Evolutionary conservation across 2,113 vertebrate species (phyloP).

Genomic region (Acrocephalus arundinaceus): DNA sequence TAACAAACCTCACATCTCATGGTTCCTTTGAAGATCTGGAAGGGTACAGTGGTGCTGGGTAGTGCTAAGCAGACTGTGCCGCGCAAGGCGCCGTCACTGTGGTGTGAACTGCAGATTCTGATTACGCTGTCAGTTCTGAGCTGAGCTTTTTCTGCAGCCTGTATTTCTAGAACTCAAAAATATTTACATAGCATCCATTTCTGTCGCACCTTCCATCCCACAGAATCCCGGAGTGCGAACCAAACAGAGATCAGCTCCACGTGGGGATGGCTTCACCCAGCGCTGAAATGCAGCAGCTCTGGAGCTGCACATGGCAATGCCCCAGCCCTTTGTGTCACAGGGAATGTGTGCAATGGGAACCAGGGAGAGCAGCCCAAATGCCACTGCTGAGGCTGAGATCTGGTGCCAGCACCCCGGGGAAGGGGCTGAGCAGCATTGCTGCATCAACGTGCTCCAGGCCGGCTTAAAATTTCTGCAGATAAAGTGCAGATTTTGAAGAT

Average conservation of each 20-base stretch:
- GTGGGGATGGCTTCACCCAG: not conserved
- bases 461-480: not conserved
- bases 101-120: not conserved
- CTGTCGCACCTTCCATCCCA: not conserved
- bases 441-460: rapidly evolving
- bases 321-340: not conserved
- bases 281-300: not conserved
- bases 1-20: not conserved
- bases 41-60: not conserved
- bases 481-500: not conserved
- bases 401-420: not conserved
- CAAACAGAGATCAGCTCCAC: not conserved
- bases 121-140: not conserved
- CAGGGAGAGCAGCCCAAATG: not conserved
- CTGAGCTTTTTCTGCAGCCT: not conserved
- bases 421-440: not conserved
- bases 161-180: not conserved
- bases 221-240: not conserved
- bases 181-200: slow-evolving; percentile 9
- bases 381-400: not conserved
- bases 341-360: not conserved
- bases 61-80: not conserved
- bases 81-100: not conserved
- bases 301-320: not conserved
- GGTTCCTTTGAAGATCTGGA: not conserved